A percentile compares a stretch with the other conserved stretches of the same genome.
Conservation (phyloP, 1,140 invertebrate species). For the Calosoma granatense region DNA sequence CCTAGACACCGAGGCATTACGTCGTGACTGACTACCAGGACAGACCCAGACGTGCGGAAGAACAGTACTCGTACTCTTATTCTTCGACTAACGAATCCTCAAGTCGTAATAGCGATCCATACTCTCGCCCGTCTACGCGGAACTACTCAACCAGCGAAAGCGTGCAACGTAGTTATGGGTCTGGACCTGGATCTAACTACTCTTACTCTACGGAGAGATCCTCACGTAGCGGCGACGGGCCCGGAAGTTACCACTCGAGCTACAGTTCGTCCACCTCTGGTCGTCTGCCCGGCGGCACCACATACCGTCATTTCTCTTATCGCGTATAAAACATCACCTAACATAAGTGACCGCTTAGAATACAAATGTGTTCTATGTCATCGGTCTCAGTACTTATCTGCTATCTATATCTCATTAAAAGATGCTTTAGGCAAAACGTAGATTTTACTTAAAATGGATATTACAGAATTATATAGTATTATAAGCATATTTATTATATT, state of each 20-base stretch:
- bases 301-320: conserved; percentile 75
- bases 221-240: conserved; percentile 57
- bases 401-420: too few species aligned
- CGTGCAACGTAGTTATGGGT: conserved; percentile 49
- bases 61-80: conserved; percentile 77
- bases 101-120: conserved; percentile 42
- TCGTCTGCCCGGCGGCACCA: conserved; percentile 66
- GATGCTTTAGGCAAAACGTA: too few species aligned
- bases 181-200: conserved; percentile 51
- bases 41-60: conserved; percentile 54
- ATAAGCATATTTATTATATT: neutral
- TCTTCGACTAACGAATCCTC: conserved; percentile 44
- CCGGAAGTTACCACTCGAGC: conserved; percentile 63
- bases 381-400: too few species aligned
- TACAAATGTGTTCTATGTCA: neutral
- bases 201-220: conserved; percentile 63
- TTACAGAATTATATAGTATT: neutral
- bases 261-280: conserved; percentile 66
- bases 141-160: conserved; percentile 52
- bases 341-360: neutral
- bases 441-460: too few species aligned
- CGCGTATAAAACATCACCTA: conserved; percentile 51
- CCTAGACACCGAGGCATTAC: conserved; percentile 76
- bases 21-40: conserved; percentile 67
- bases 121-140: conserved; percentile 45